Base-by-base conservation (phyloP, 2,888 invertebrate species). In the Biston stratarius region DNA sequence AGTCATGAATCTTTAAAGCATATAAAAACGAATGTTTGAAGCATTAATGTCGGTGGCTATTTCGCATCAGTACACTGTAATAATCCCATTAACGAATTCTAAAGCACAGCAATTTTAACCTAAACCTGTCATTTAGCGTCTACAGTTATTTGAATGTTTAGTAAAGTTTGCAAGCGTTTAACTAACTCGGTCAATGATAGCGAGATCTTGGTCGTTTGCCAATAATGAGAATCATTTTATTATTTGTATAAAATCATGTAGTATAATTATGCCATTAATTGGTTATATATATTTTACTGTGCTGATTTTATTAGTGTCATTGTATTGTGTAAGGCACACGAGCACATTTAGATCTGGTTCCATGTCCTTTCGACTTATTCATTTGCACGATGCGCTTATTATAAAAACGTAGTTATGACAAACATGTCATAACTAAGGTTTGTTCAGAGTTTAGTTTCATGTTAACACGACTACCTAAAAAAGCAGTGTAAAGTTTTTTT, bases 171-270 rank as follows among this genome's bases (percentile, higher is more conserved):
- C 48, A 9, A 47, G 48, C 44, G 40, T 60, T 74, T 71, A 64
- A 57, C 42, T 52, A 48, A 72, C 60, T 70, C 69, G 74, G 74
- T 73, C 73, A 74, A 70, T 74, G 73, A 69, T 34, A 74, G 66
- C 72, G 44, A 48, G 64, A 61, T 56, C 38, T 67, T 34, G 53
- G 7, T 38, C 36, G 24, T 65, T 65, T 58, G 9, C 3, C 38
- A 38, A 6, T 38, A 38, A 38, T 38, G 38, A 12, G 53, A 51
- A 61, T 56, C 57, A 40, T 66, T 61, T 64, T 48, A 64, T 67
- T 65, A 71, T 66, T 57, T 60, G 14, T 62, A 11, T 48, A 3
- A 24, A 24, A 24, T 24, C 24, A 48, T 48, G 24, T 11, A 48
- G 5, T 10, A 24, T 48, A 9, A 52, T 52, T 36, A 52, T 34